phyloP scores from a whole-genome alignment of 2,888 invertebrate species.

The Julus scandinavius region DNA sequence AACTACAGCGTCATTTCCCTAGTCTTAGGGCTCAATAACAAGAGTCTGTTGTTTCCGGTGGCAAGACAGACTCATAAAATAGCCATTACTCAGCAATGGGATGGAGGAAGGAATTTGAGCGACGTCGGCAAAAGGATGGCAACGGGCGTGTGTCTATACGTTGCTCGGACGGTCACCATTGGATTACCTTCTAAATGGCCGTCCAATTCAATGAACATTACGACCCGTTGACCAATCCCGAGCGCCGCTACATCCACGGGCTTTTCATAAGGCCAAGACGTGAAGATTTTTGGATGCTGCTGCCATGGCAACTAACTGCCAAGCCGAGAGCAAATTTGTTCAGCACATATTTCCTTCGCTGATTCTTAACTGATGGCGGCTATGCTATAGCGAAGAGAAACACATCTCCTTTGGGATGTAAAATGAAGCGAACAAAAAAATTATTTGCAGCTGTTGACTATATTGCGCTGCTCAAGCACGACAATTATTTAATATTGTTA shows the following conservation, averaged over 20 bases:
- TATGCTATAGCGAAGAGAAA: constrained; percentile 9
- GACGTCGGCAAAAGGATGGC: constrained; percentile 3
- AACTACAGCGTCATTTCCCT: constrained; percentile 4
- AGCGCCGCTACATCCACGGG: not conserved
- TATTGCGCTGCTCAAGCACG: constrained; percentile 30
- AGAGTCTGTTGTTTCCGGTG: constrained; percentile 39
- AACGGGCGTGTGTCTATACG: too few species aligned
- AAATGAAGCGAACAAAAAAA: constrained; percentile 17
- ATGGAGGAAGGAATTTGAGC: not conserved
- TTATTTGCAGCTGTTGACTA: constrained; percentile 8
- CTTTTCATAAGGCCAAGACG: not conserved
- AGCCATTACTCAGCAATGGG: constrained; percentile 33
- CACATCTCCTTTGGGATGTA: constrained; percentile 32
- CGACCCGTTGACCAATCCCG: not conserved
- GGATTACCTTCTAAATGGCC: constrained; percentile 5
- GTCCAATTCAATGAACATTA: constrained; percentile 29
- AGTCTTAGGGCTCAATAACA: not conserved
- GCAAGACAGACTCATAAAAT: constrained; percentile 29
- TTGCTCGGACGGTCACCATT: not conserved
- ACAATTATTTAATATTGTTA: constrained; percentile 38
- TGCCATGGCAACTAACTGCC: constrained; percentile 32
- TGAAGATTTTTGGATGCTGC: not conserved
- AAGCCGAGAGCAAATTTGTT: constrained; percentile 2
- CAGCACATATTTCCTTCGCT: constrained; percentile 8
- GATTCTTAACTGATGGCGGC: constrained; percentile 41